These are phyloP conservation scores for Lophochroa leadbeateri DNA, from an alignment of 2,113 vertebrate genomes.

Conservation along the genomic window DNA sequence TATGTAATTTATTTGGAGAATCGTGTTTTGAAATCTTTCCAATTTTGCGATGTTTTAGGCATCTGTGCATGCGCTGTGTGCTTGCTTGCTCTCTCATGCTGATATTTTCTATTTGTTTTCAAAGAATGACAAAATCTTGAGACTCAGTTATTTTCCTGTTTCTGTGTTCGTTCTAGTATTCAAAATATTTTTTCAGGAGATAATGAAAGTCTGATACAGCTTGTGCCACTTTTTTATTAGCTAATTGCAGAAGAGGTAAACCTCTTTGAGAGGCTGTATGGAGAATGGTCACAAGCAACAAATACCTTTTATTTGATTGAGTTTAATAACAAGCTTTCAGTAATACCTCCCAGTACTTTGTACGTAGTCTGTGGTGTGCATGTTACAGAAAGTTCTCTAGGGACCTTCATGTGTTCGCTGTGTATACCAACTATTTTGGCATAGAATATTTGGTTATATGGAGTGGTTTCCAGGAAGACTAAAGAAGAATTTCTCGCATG, in stretches of 20 bases:
- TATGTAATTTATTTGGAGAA: background rate
- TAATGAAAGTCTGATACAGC: background rate
- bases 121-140: conserved; percentile 1
- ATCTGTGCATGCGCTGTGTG: background rate
- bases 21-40: background rate
- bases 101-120: conserved; percentile 18
- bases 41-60: background rate
- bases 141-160: background rate
- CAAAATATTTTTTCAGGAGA: background rate
- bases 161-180: background rate
- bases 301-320: background rate
- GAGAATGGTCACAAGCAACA: background rate
- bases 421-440: background rate
- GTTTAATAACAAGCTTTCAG: background rate
- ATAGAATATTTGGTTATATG: background rate
- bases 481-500: background rate
- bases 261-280: background rate
- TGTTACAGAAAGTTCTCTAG: background rate
- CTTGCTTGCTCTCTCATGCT: background rate
- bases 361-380: background rate
- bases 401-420: rapidly evolving
- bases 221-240: background rate
- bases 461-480: background rate
- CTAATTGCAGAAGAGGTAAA: background rate
- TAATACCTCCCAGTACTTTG: background rate